phyloP scores from a whole-genome alignment of 2,113 vertebrate genomes.

The Dicrurus megarhynchus region DNA sequence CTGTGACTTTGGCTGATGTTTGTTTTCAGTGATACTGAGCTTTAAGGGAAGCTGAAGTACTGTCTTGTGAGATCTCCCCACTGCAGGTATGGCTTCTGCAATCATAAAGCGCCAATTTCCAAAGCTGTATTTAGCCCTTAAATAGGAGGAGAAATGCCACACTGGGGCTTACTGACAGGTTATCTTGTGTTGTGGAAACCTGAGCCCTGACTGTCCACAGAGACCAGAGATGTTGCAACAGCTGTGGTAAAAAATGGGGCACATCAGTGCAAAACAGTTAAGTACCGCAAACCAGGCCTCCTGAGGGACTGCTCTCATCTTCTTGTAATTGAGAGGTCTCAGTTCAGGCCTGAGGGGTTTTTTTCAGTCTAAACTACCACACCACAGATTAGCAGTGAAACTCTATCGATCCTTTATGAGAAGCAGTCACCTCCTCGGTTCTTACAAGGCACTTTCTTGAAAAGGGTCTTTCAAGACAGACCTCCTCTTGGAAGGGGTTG shows the following conservation, averaged over 20 bases:
- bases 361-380: constrained; percentile 8
- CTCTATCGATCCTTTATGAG: neutral
- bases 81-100: neutral
- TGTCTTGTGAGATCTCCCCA: neutral
- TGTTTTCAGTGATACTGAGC: neutral
- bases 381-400: neutral
- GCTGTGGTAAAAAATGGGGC: constrained; percentile 3
- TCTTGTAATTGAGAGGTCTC: neutral
- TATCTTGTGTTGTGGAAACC: neutral
- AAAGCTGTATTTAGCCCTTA: neutral
- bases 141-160: neutral
- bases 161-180: neutral
- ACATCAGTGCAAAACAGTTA: constrained; percentile 3
- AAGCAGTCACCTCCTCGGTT: neutral
- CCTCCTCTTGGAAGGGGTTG: neutral
- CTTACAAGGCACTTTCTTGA: neutral
- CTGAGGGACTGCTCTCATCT: neutral
- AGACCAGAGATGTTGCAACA: neutral
- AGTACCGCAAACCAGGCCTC: neutral
- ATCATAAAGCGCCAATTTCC: neutral
- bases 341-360: neutral
- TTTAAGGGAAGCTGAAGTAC: neutral
- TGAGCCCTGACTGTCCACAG: neutral
- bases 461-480: neutral
- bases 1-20: neutral